phyloP scores from a whole-genome alignment of 2,888 invertebrate genomes.

The Lepidochitona cinerea region DNA sequence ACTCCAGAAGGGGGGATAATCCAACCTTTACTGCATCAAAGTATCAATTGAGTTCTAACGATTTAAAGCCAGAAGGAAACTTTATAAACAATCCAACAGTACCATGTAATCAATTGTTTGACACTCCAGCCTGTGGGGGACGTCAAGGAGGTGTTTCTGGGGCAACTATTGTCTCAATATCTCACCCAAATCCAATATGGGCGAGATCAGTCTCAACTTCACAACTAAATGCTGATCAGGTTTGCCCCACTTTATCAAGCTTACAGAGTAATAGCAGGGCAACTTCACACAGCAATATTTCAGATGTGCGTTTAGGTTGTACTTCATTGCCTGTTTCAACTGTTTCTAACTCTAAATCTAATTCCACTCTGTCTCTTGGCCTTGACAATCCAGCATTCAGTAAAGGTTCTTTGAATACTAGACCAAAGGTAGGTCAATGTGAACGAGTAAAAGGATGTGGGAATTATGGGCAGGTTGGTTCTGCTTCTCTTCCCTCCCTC shows the following conservation, averaged over 20 bases:
- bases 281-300: too few species aligned
- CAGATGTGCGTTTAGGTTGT: neutral
- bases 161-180: too few species aligned
- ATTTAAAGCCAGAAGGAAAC: neutral
- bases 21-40: neutral
- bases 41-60: neutral
- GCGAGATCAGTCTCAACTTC: too few species aligned
- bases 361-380: neutral
- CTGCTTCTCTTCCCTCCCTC: neutral
- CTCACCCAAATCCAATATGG: too few species aligned
- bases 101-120: neutral
- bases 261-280: too few species aligned
- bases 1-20: neutral
- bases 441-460: neutral
- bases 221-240: too few species aligned
- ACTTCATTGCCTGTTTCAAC: neutral
- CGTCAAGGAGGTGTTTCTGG: too few species aligned
- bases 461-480: neutral
- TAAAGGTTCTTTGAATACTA: neutral
- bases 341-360: neutral
- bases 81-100: neutral
- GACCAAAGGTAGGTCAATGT: neutral
- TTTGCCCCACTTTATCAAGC: too few species aligned
- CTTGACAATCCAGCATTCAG: neutral
- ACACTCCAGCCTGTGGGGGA: neutral